A percentile compares a stretch with the other conserved stretches of the same genome.
Conservation (phyloP, 2,797 vertebrate genomes). For the Danio aesculapii region DNA sequence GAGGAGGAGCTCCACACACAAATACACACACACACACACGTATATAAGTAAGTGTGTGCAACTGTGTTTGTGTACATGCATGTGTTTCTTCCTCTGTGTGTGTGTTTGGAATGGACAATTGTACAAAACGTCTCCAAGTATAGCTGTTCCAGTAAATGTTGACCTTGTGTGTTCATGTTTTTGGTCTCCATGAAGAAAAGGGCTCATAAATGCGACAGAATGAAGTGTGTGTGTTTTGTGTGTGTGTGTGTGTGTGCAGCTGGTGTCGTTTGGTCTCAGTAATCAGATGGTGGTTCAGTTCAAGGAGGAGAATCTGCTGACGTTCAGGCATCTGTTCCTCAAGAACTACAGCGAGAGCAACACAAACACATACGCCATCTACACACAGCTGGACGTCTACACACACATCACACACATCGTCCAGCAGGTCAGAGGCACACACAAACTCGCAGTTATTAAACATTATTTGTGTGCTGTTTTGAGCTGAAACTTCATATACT, state of each 20-base stretch:
- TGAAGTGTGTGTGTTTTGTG: neutral
- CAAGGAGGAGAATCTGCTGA: constrained; percentile 92
- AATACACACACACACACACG: too few relatives aligned
- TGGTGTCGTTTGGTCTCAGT: constrained; percentile 94
- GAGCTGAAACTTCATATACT: too few relatives aligned
- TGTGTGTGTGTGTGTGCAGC: constrained; percentile 70
- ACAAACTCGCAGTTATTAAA: too few relatives aligned
- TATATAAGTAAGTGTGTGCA: too few relatives aligned
- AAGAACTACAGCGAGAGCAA: constrained; percentile 85
- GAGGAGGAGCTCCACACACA: neutral
- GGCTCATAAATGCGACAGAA: too few relatives aligned
- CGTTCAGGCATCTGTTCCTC: constrained; percentile 94
- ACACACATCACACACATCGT: constrained; percentile 87
- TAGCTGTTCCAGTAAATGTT: neutral
- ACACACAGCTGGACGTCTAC: constrained; percentile 88
- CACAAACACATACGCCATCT: constrained; percentile 85
- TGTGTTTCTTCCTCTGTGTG: too few relatives aligned
- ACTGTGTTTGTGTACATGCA: too few relatives aligned
- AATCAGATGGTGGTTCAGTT: constrained; percentile 98
- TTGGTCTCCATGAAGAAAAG: neutral
- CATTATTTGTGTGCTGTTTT: too few relatives aligned
- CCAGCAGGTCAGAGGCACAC: constrained; percentile 77
- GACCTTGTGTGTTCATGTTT: too few relatives aligned
- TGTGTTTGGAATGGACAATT: too few relatives aligned
- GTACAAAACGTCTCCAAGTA: neutral